A percentile compares a stretch with the other conserved stretches of the same genome.
Conservation (phyloP, 2,888 invertebrate species). For the Platerodrilus igneus region DNA sequence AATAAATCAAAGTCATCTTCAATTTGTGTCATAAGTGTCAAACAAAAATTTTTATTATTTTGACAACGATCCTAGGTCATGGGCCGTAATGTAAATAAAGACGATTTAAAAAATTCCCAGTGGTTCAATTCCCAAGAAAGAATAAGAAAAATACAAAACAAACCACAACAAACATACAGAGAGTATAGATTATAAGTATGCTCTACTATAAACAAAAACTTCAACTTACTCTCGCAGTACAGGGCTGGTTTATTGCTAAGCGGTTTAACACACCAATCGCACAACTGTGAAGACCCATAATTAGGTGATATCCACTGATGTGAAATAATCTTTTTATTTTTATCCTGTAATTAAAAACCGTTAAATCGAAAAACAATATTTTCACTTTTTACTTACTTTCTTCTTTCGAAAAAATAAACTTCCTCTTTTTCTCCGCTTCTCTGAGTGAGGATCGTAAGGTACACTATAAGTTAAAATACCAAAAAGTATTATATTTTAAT, state of each 20-base stretch:
- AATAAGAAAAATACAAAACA: too few species aligned
- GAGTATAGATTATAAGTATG: too few species aligned
- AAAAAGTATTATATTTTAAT: not conserved
- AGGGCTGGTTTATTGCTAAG: constrained; percentile 75
- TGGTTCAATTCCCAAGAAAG: too few species aligned
- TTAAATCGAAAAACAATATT: not conserved
- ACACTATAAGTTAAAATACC: constrained; percentile 45
- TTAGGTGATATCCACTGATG: constrained; percentile 73
- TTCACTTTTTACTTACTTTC: constrained; percentile 55
- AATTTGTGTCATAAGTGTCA: too few species aligned
- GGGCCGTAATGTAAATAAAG: too few species aligned
- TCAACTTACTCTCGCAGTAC: constrained; percentile 75
- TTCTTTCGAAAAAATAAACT: constrained; percentile 90
- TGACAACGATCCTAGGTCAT: too few species aligned
- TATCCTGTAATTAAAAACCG: constrained; percentile 54
- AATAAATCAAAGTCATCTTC: too few species aligned
- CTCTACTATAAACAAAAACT: too few species aligned
- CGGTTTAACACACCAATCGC: constrained; percentile 75
- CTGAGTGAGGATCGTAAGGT: constrained; percentile 69
- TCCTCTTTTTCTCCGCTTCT: constrained; percentile 81
- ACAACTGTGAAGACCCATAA: constrained; percentile 60
- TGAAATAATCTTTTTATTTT: constrained; percentile 62
- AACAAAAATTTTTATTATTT: too few species aligned
- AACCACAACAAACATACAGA: too few species aligned
- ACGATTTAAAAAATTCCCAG: too few species aligned